Conservation (phyloP, 2,113 vertebrate genomes). For the Helogale parvula region DNA sequence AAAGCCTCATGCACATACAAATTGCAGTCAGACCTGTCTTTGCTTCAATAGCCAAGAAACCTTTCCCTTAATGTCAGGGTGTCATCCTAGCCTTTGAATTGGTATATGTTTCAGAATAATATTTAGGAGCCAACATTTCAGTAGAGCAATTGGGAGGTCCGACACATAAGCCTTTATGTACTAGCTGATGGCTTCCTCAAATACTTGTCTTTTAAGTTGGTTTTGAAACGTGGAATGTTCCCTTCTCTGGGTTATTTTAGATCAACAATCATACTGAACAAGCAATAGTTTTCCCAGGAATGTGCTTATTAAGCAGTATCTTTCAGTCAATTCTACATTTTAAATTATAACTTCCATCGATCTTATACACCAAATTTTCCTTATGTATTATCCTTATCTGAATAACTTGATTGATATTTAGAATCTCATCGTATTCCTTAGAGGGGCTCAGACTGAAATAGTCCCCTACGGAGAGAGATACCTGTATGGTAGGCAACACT, state of each 20-base stretch:
- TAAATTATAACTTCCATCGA: neutral
- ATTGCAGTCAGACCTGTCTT: neutral
- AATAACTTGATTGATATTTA: neutral
- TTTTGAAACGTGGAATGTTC: conserved; percentile 14
- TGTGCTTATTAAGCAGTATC: conserved; percentile 8
- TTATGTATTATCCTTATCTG: neutral
- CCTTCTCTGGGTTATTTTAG: conserved; percentile 27
- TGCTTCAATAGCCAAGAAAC: neutral
- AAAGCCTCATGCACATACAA: neutral
- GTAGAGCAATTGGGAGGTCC: neutral
- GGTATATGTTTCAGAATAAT: neutral
- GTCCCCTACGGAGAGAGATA: neutral
- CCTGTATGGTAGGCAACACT: neutral
- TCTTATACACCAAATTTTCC: neutral
- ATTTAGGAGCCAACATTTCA: conserved; percentile 23
- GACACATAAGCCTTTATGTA: neutral
- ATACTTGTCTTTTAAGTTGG: conserved; percentile 4
- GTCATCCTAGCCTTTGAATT: neutral
- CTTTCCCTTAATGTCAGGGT: neutral
- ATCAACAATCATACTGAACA: neutral
- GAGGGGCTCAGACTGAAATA: neutral
- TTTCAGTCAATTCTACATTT: conserved; percentile 47
- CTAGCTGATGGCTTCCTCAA: neutral
- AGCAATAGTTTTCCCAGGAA: neutral
- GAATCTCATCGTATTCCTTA: neutral